These are phyloP conservation scores for Momotus momota DNA, from an alignment of 2,797 vertebrate species.

Conservation along the genomic window DNA sequence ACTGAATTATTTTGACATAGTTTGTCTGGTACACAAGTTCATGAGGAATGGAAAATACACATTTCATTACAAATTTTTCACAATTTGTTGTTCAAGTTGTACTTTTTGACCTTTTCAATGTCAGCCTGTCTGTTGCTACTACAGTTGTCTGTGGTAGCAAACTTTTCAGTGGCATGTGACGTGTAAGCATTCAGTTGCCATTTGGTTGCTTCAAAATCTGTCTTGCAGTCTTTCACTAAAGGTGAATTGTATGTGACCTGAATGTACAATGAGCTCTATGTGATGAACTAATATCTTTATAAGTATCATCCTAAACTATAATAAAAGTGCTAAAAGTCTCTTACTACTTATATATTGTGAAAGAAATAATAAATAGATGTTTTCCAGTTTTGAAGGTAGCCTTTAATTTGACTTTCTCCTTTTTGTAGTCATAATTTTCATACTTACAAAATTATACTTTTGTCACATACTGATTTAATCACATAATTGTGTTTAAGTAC, in stretches of 20 bases:
- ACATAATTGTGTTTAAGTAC: neutral
- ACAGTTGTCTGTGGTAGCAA: neutral
- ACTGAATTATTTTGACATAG: neutral
- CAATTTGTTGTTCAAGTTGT: neutral
- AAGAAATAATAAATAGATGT: neutral
- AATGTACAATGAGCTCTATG: neutral
- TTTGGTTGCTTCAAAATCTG: neutral
- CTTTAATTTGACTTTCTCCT: neutral
- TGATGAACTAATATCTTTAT: neutral
- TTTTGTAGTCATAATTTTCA: neutral
- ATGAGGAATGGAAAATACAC: neutral
- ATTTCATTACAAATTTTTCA: neutral
- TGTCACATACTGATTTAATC: neutral
- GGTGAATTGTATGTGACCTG: neutral
- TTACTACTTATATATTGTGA: neutral
- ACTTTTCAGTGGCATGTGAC: neutral
- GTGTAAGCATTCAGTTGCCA: neutral
- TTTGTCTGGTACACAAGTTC: neutral
- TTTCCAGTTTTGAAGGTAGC: neutral
- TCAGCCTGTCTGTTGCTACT: neutral
- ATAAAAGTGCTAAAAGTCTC: neutral
- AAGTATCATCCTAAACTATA: neutral
- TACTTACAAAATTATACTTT: neutral
- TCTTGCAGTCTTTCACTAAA: neutral
- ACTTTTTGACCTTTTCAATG: neutral